A percentile compares a stretch with the other conserved stretches of the same genome.
phyloP scores from a whole-genome alignment of 2,797 vertebrate species.

The Sebastes wilsoni region DNA sequence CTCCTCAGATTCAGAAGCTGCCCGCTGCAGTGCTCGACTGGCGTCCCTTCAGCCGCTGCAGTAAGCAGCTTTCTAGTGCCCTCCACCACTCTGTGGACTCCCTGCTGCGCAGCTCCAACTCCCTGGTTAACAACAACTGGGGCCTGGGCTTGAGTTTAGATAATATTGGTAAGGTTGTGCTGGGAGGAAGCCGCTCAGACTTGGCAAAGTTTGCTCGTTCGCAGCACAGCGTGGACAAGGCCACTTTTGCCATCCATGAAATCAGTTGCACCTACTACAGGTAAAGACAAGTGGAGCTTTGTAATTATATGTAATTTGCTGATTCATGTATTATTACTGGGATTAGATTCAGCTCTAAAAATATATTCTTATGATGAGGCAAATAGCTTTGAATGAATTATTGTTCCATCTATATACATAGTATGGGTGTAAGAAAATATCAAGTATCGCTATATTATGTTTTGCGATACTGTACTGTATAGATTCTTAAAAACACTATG shows the following conservation, averaged over 20 bases:
- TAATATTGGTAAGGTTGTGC: conserved; percentile 66
- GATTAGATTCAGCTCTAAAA: neutral
- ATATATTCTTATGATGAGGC: neutral
- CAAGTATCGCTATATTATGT: no score
- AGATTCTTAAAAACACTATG: no score
- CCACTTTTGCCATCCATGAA: conserved; percentile 83
- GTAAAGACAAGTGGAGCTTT: conserved; percentile 46
- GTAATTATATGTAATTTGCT: neutral
- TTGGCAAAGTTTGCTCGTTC: conserved; percentile 82
- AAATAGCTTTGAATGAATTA: neutral
- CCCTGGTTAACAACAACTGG: conserved; percentile 84
- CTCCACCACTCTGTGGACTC: conserved; percentile 84
- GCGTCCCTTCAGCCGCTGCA: conserved; percentile 82
- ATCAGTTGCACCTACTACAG: conserved; percentile 84
- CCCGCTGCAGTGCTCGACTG: conserved; percentile 82
- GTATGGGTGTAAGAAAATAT: neutral
- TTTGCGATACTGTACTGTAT: no score
- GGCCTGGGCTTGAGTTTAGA: conserved; percentile 76
- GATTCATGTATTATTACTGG: neutral
- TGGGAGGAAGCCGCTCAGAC: conserved; percentile 83
- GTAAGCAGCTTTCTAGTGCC: conserved; percentile 82
- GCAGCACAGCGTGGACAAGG: conserved; percentile 82
- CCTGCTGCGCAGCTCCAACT: conserved; percentile 80
- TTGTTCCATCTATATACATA: neutral
- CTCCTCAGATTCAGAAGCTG: conserved; percentile 76